Base-by-base conservation (phyloP, 2,797 vertebrate species). In the Poeciliopsis paucimaculata region DNA sequence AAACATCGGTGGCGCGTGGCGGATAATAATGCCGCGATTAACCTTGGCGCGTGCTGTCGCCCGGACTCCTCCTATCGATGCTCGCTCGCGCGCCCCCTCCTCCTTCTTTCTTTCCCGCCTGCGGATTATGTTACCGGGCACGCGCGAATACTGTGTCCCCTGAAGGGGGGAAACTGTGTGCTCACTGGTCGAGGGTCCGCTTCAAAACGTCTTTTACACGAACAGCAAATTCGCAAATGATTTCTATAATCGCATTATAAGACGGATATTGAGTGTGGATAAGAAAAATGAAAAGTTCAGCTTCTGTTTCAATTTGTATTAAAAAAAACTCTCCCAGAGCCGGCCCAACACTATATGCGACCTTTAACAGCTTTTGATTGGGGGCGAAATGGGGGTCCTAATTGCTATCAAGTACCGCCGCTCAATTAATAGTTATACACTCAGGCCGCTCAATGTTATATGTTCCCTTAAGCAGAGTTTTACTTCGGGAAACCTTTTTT, bases 11-110 rank as follows among this genome's bases (percentile, higher is more conserved):
- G 95, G 96, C 96, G 95, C 95, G 95, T 96, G 94, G 95, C 93
- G 93, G 94, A 95, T 93, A 94, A 96, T 95, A 95, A 95, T 92
- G 93, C 91, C 80, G 91, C 94, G 95, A 96, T 96, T 96, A 96
- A 96, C 93, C 93, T 89, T 90, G 94, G 94, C 95, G 94, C 93
- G 93, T 96, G 94, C 94, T 90, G 94, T 82, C 87, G 86, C 82
- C 70, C 41, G 85, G 73, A 87, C 91, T 87, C 84, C 89, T 89
- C 89, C 89, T 83, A 84, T 90, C 84, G 82, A 85, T 86, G 87
- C 91, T 72, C 84, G 87, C 77, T 72, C 82, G 23, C 39, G 1
- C 39, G 7, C 39, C 39, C 39, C 72, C 8, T 57, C 23, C 78
- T 34, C 53, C 43, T 34, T 36, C 64, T 16, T 8, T 64, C 39